A percentile compares a stretch with the other conserved stretches of the same genome.
phyloP scores from a whole-genome alignment of 2,888 invertebrate species.

The Chironomus riparius region DNA sequence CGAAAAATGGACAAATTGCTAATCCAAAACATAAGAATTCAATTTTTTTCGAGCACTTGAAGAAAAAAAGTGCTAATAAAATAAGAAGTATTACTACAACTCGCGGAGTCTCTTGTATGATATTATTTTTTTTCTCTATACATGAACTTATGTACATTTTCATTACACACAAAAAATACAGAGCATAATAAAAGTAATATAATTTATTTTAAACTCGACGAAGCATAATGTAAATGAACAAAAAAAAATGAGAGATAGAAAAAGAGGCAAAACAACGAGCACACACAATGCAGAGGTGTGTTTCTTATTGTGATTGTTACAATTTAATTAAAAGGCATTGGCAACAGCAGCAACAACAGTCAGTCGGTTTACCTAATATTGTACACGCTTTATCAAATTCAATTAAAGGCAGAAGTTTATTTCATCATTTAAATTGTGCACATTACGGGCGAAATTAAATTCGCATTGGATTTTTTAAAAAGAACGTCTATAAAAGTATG shows the following conservation, averaged over 20 bases:
- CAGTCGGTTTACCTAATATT: conserved; percentile 5
- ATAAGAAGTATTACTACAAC: not conserved
- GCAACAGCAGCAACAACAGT: not conserved
- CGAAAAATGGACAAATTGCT: too few species aligned
- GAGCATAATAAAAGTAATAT: conserved; percentile 2
- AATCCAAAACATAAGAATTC: too few species aligned
- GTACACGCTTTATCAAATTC: not conserved
- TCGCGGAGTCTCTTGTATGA: not conserved
- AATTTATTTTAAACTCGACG: conserved; percentile 13
- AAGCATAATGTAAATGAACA: not conserved
- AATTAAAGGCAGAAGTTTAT: not conserved
- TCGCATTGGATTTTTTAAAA: too few species aligned
- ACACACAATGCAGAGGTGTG: conserved; percentile 11
- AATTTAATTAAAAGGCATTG: conserved; percentile 20
- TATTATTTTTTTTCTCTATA: not conserved
- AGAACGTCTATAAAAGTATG: too few species aligned
- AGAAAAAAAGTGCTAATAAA: not conserved
- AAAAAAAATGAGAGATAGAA: not conserved
- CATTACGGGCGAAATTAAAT: not conserved
- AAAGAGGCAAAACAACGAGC: not conserved
- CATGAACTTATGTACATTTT: not conserved
- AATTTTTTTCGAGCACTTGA: too few species aligned
- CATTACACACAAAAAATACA: not conserved
- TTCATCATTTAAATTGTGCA: not conserved
- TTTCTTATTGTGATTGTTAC: conserved; percentile 11